Conservation (phyloP, 2,797 vertebrate species). For the Miichthys miiuy region DNA sequence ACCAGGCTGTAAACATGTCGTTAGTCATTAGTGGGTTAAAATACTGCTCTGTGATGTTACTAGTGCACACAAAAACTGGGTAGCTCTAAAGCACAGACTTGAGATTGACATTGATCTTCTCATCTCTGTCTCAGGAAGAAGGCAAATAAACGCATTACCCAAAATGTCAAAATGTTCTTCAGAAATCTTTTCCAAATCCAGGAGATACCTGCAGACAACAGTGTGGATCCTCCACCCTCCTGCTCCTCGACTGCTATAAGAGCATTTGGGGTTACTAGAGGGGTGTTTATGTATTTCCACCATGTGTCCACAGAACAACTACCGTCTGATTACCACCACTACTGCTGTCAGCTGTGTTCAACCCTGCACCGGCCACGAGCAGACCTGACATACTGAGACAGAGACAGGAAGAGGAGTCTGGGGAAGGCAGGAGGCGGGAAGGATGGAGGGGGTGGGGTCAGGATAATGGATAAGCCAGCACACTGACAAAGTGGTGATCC, state of each 20-base stretch:
- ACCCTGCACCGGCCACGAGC: conserved; percentile 25
- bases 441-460: conserved; percentile 31
- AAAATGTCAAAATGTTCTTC: neutral
- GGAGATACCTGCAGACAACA: neutral
- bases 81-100: neutral
- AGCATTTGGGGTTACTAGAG: conserved; percentile 18
- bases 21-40: neutral
- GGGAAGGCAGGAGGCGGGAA: conserved; percentile 38
- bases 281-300: conserved; percentile 53
- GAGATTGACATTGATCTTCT: neutral
- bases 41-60: neutral
- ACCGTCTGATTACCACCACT: conserved; percentile 59
- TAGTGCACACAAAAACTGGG: neutral
- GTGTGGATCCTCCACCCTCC: neutral
- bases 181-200: neutral
- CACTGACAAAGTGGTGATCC: conserved; percentile 79
- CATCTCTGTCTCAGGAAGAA: neutral
- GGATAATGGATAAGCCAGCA: conserved; percentile 73
- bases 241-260: neutral
- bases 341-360: conserved; percentile 64
- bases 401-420: conserved; percentile 40
- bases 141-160: neutral
- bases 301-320: conserved; percentile 48
- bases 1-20: no score
- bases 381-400: conserved; percentile 61